phyloP scores from a whole-genome alignment of 2,113 vertebrate species.

The Lepus timidus region DNA sequence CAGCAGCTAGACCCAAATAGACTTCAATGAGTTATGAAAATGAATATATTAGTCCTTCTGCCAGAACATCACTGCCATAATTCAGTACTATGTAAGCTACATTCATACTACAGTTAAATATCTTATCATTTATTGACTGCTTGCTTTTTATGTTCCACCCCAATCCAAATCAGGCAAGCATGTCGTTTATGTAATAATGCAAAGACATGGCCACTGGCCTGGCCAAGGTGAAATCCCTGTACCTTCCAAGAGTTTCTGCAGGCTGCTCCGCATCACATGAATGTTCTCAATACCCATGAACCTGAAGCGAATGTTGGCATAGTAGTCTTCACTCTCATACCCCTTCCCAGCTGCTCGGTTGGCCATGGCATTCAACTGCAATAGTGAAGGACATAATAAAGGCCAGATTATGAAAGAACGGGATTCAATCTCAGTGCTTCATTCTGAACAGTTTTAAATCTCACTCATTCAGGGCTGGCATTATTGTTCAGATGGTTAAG shows the following conservation, averaged over 20 bases:
- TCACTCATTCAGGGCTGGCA: neutral
- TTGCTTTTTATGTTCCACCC: conserved; percentile 39
- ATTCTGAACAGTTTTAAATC: conserved; percentile 51
- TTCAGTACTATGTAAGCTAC: neutral
- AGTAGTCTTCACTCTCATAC: conserved; percentile 92
- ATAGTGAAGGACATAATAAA: conserved; percentile 42
- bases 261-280: conserved; percentile 91
- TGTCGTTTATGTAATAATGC: conserved; percentile 13
- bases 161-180: neutral
- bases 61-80: conserved; percentile 1
- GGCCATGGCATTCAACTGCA: conserved; percentile 91
- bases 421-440: conserved; percentile 15
- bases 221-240: neutral
- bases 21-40: neutral
- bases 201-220: neutral
- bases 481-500: too few species aligned
- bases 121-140: neutral
- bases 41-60: neutral
- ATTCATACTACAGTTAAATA: neutral
- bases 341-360: conserved; percentile 92
- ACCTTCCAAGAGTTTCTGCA: conserved; percentile 93
- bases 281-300: conserved; percentile 94
- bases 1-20: neutral
- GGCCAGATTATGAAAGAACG: conserved; percentile 30
- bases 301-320: conserved; percentile 91